A percentile compares a stretch with the other conserved stretches of the same genome.
Conservation (phyloP, 2,797 vertebrate genomes). For the Siniperca scherzeri region DNA sequence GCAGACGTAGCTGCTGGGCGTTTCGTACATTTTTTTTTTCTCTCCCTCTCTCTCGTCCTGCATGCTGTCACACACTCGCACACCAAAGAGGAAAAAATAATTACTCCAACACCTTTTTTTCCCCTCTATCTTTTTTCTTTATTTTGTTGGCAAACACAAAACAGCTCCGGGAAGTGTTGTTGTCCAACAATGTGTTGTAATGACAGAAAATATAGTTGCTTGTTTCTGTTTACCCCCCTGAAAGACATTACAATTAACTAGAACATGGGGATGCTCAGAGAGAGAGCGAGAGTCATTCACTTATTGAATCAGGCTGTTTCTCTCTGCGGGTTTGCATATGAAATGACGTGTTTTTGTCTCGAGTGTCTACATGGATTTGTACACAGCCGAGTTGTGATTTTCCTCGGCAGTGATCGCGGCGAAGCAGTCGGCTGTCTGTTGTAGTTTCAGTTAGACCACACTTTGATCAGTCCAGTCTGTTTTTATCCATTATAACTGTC, state of each 20-base stretch:
- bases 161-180: slow-evolving; percentile 79
- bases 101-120: slow-evolving; percentile 71
- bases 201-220: slow-evolving; percentile 71
- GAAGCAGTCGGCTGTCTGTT: slow-evolving; percentile 11
- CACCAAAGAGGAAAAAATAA: slow-evolving; percentile 71
- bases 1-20: slow-evolving; percentile 55
- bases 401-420: slow-evolving; percentile 16
- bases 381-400: slow-evolving; percentile 32
- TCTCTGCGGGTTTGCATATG: slow-evolving; percentile 45
- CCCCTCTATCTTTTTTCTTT: slow-evolving; percentile 17
- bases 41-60: slow-evolving; percentile 45
- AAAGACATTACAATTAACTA: slow-evolving; percentile 73
- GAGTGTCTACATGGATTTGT: slow-evolving; percentile 39
- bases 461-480: background rate
- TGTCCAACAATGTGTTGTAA: slow-evolving; percentile 79
- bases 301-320: slow-evolving; percentile 52
- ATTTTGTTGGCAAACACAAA: slow-evolving; percentile 68
- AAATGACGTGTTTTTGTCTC: slow-evolving; percentile 51
- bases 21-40: slow-evolving; percentile 42
- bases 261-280: slow-evolving; percentile 49
- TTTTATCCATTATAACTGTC: background rate
- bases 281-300: background rate
- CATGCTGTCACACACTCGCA: slow-evolving; percentile 58
- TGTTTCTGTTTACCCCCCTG: slow-evolving; percentile 71
- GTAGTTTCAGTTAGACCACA: background rate